phyloP scores from a whole-genome alignment of 2,888 invertebrate species.

The Caenorhabditis sp. region DNA sequence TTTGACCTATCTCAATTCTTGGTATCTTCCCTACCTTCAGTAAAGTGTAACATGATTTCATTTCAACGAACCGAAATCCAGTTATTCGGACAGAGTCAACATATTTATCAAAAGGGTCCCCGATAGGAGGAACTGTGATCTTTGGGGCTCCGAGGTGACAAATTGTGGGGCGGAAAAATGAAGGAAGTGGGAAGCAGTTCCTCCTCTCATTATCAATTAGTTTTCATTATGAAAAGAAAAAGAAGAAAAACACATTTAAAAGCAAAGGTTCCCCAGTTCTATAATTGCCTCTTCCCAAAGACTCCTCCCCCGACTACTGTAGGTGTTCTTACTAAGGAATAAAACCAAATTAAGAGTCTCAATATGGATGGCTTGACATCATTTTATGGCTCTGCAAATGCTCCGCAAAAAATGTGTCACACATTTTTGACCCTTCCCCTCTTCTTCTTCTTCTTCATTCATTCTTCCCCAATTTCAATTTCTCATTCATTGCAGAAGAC shows the following conservation, averaged over 20 bases:
- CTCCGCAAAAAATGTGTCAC: slow-evolving; percentile 24
- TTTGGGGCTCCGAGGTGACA: slow-evolving; percentile 17
- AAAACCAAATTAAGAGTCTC: slow-evolving; percentile 18
- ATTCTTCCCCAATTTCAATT: slow-evolving; percentile 15
- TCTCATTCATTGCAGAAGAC: slow-evolving; percentile 58
- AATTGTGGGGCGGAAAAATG: slow-evolving; percentile 4
- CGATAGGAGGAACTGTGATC: slow-evolving; percentile 19
- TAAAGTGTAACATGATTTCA: slow-evolving; percentile 19
- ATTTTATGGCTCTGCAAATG: slow-evolving; percentile 54
- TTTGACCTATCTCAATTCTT: slow-evolving; percentile 1
- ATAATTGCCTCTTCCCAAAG: slow-evolving; percentile 18
- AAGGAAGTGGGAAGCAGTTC: slow-evolving; percentile 2
- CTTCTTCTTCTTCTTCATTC: slow-evolving; percentile 6
- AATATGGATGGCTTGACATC: slow-evolving; percentile 43
- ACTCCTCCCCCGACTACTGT: slow-evolving; percentile 2
- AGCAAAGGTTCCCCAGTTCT: slow-evolving; percentile 4
- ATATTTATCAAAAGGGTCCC: slow-evolving; percentile 27
- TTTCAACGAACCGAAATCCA: slow-evolving; percentile 5
- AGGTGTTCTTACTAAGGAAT: slow-evolving; percentile 5
- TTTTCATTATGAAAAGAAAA: slow-evolving; percentile 18
- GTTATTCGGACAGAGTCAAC: slow-evolving; percentile 11
- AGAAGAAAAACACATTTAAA: neutral
- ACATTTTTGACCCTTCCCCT: slow-evolving; percentile 24
- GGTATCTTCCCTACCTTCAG: no score
- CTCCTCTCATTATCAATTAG: slow-evolving; percentile 21